Evolutionary conservation across 2,797 vertebrate species (phyloP).

Genomic region (Hyperoplus immaculatus): DNA sequence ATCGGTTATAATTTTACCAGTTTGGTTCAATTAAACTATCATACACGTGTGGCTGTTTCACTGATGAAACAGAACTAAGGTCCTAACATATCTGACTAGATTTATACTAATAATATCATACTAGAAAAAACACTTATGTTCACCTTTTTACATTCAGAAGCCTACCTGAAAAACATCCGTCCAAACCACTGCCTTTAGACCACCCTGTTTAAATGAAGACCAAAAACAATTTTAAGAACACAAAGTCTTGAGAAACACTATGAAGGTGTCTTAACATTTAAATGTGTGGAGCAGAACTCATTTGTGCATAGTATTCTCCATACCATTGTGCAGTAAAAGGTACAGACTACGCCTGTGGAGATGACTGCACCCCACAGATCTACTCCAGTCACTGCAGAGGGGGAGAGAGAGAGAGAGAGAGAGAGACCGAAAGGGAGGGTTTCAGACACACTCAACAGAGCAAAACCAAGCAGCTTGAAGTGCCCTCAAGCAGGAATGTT

Average conservation of each 20-base stretch:
- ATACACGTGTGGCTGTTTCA: too few species aligned
- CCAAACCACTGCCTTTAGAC: constrained; percentile 97
- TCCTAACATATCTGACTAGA: not conserved
- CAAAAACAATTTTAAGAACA: constrained; percentile 16
- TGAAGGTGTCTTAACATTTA: too few species aligned
- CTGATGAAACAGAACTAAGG: too few species aligned
- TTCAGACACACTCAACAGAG: constrained; percentile 33
- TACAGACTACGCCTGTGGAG: constrained; percentile 94
- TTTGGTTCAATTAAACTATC: constrained; percentile 7
- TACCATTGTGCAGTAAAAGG: constrained; percentile 98
- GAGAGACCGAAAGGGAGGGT: not conserved
- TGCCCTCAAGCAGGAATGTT: constrained; percentile 29
- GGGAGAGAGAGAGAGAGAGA: too few species aligned
- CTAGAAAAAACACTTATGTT: not conserved
- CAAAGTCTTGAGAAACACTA: too few species aligned
- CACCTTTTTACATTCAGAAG: constrained; percentile 45
- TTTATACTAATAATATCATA: not conserved
- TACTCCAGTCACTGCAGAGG: constrained; percentile 91
- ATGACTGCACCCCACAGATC: constrained; percentile 94
- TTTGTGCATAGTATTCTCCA: constrained; percentile 72
- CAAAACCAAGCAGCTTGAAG: constrained; percentile 42
- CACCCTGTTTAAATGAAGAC: constrained; percentile 87
- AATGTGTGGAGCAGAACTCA: not conserved
- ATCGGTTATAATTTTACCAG: not conserved
- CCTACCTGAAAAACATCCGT: constrained; percentile 96